These are phyloP conservation scores for Iphiclides podalirius DNA, from an alignment of 2,888 invertebrate genomes.

Conservation along the genomic window DNA sequence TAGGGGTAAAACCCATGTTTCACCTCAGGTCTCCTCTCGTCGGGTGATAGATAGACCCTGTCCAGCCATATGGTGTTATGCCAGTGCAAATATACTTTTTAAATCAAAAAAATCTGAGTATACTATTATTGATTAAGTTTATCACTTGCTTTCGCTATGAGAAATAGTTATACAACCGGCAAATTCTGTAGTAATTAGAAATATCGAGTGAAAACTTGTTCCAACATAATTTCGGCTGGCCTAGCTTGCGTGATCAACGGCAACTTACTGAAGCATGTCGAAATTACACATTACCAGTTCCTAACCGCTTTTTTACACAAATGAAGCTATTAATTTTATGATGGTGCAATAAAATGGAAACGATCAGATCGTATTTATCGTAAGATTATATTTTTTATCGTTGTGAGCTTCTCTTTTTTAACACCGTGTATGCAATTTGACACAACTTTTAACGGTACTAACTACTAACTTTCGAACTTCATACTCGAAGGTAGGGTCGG, in stretches of 20 bases:
- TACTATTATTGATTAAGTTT: too few species aligned
- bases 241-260: conserved; percentile 4
- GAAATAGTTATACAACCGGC: background rate
- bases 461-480: too few species aligned
- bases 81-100: too few species aligned
- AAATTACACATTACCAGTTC: conserved; percentile 16
- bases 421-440: too few species aligned
- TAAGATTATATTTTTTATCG: background rate
- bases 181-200: background rate
- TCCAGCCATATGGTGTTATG: too few species aligned
- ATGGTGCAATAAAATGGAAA: conserved; percentile 1
- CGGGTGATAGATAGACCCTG: too few species aligned
- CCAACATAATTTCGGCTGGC: conserved; percentile 1
- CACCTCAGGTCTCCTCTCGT: too few species aligned
- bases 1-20: too few species aligned
- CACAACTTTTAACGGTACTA: too few species aligned
- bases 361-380: background rate
- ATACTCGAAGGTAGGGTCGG: too few species aligned
- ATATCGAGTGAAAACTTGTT: conserved; percentile 8
- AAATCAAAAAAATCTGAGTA: too few species aligned
- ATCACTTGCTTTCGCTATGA: background rate
- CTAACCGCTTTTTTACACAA: conserved; percentile 3
- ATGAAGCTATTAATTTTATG: conserved; percentile 20
- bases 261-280: conserved; percentile 8
- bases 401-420: too few species aligned